phyloP scores from a whole-genome alignment of 2,797 vertebrate genomes.

The Anomalospiza imberbis region DNA sequence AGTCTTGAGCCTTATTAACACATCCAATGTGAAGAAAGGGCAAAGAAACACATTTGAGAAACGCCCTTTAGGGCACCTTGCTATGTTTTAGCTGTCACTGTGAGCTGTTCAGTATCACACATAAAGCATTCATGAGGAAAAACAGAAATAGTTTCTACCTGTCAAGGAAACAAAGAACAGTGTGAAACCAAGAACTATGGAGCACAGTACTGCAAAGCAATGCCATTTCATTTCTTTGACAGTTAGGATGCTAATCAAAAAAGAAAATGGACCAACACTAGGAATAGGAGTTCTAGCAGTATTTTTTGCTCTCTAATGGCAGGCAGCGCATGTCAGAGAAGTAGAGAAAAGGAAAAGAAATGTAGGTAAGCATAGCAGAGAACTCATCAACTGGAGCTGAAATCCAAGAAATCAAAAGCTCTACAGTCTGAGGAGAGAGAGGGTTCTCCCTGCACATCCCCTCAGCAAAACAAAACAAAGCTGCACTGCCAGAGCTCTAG shows the following conservation, averaged over 20 bases:
- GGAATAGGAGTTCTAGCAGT: background rate
- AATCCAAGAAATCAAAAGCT: slow-evolving; percentile 9
- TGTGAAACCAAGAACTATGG: background rate
- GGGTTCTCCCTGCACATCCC: background rate
- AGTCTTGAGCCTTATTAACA: slow-evolving; percentile 20
- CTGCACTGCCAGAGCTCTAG: background rate
- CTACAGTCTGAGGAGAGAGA: background rate
- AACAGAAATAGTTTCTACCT: slow-evolving; percentile 32
- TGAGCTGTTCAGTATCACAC: background rate
- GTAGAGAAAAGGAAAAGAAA: background rate
- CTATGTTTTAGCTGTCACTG: background rate
- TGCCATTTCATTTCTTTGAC: slow-evolving; percentile 44
- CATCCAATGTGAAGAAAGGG: background rate
- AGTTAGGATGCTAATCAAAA: slow-evolving; percentile 56
- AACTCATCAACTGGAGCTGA: background rate
- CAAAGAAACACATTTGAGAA: slow-evolving; percentile 22
- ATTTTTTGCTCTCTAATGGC: slow-evolving; percentile 10
- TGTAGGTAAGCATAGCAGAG: background rate
- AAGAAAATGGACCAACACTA: slow-evolving; percentile 38
- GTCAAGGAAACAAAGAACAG: slow-evolving; percentile 40
- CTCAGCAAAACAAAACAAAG: background rate
- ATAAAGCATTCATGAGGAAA: slow-evolving; percentile 37
- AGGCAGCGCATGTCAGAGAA: background rate
- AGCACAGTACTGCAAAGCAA: background rate
- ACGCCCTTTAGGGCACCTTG: background rate